Evolutionary conservation across 2,113 vertebrate species (phyloP).

Genomic region (Xiphorhynchus elegans): DNA sequence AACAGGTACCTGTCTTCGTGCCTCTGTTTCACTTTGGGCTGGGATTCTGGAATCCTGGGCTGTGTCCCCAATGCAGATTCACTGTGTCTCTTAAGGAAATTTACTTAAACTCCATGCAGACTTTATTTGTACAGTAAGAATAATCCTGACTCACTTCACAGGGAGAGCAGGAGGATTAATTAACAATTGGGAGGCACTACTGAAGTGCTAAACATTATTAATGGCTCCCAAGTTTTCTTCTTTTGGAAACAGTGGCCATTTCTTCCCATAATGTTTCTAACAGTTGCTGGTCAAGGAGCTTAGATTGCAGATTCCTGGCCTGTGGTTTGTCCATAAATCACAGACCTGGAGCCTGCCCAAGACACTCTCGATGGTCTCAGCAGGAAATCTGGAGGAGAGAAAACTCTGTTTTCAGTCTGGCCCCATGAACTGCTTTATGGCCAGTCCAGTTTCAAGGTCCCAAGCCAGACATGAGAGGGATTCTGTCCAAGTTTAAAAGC

Average conservation of each 20-base stretch:
- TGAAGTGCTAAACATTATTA: conserved; percentile 47
- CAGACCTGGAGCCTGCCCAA: conserved; percentile 52
- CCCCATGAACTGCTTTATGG: conserved; percentile 22
- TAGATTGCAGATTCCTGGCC: conserved; percentile 62
- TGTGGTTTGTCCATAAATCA: conserved; percentile 62
- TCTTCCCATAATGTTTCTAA: conserved; percentile 64
- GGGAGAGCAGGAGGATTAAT: not conserved
- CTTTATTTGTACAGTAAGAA: not conserved
- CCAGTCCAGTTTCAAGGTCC: conserved; percentile 6
- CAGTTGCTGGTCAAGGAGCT: conserved; percentile 62
- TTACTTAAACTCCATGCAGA: not conserved
- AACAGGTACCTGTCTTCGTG: not conserved
- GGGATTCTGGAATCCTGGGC: not conserved
- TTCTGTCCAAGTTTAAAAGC: conserved; percentile 34
- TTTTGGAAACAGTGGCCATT: conserved; percentile 53
- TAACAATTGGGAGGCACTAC: not conserved
- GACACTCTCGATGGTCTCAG: conserved; percentile 27
- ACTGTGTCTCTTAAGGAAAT: not conserved
- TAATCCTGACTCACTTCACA: not conserved
- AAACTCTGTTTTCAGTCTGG: conserved; percentile 46
- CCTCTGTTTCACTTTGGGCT: not conserved
- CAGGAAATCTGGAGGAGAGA: conserved; percentile 52
- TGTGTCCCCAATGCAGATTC: not conserved
- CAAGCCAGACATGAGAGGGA: not conserved
- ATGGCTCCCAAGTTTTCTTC: conserved; percentile 39